Base-by-base conservation (phyloP, 2,888 invertebrate species). In the Piscicola geometra region DNA sequence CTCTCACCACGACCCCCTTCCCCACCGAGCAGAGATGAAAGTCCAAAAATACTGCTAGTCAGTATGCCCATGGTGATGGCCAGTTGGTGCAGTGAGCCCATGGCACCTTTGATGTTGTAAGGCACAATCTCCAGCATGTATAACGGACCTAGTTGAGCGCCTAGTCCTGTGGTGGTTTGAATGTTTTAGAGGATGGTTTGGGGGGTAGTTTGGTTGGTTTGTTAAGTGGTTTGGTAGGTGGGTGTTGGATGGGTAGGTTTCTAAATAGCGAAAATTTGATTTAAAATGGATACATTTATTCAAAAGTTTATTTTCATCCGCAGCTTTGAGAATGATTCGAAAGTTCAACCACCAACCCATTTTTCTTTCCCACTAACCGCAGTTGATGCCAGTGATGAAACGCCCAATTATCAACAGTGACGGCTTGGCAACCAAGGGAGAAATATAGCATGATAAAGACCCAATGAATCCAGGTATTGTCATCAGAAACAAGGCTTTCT, bases 41-140 rank as follows among this genome's bases (percentile, higher is more conserved):
- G 92, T 84, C 96, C 96, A 84, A 96, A 89, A 83, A 96, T 92
- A 88, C 81, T 81, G 3, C 95, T 94, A 84, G 95, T 89, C 84
- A 96, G 90, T 86, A 97, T 91, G 84, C 96, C 96, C 83, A 96
- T 91, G 81, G 96, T 96, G 84, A 96, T 95, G 82, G 95, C 96
- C 87, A 97, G 90, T 89, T 97, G 97, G 89, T 96, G 96, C 85
- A 95, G 93, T 81, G 96, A 96, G 84, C 86, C 87, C 2, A 87
- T 83, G 1, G 86, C 93, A 75, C 95, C 95, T 76, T 94, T 87
- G 0, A 94, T 86, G 77, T 91, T 90, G 1, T 90, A 88, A 0
- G 95, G 95, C 0, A 94, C 91, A 82, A 95, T 93, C 86, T 95
- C 95, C 0, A 92, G 89, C 60, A 95, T 86, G 83, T 94, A 95